These are phyloP conservation scores for Phrynosoma blainvillii DNA, from an alignment of 2,113 vertebrate species.

Conservation along the genomic window DNA sequence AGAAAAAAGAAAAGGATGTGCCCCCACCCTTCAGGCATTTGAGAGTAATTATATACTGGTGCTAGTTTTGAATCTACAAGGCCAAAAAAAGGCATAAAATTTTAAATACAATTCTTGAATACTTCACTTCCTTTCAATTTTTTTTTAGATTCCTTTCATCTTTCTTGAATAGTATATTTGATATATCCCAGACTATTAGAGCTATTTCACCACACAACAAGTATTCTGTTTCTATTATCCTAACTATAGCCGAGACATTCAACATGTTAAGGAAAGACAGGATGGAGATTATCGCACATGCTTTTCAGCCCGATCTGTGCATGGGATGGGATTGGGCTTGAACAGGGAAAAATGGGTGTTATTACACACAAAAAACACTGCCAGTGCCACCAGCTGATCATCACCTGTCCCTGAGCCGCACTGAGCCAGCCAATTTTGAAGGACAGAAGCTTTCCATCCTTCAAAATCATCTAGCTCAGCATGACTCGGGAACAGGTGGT, in stretches of 20 bases:
- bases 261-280: background rate
- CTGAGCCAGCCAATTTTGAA: no score
- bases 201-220: slow-evolving; percentile 15
- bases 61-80: background rate
- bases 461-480: no score
- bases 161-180: accelerated
- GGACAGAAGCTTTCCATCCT: no score
- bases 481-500: no score
- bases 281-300: no score
- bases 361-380: no score
- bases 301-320: no score
- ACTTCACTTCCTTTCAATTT: background rate
- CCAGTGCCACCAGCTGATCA: no score
- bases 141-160: background rate
- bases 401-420: no score
- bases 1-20: background rate
- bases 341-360: no score
- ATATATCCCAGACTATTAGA: background rate
- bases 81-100: background rate
- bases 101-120: background rate
- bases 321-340: no score
- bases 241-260: background rate
- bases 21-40: background rate
- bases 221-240: background rate
- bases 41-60: background rate